Conservation (phyloP, 2,888 invertebrate species). For the Flabesymbios commensalis region DNA sequence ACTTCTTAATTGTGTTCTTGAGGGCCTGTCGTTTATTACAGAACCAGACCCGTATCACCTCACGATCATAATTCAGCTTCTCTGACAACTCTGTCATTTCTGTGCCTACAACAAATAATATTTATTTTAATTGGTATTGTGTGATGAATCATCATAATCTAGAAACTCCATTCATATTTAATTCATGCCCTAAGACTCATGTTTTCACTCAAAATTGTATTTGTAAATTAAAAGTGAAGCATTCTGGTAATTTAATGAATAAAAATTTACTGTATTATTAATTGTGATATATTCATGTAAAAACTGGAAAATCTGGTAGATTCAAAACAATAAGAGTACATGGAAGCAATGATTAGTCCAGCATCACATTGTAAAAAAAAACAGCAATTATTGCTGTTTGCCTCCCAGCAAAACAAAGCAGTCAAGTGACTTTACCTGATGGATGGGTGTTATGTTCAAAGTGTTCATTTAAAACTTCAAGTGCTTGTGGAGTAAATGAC, state of each 20-base stretch:
- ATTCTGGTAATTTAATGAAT: not conserved
- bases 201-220: not conserved
- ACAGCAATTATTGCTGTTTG: too few species aligned
- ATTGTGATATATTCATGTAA: too few species aligned
- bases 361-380: too few species aligned
- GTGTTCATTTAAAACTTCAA: constrained; percentile 91
- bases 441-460: constrained; percentile 98
- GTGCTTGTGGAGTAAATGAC: constrained; percentile 94
- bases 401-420: too few species aligned
- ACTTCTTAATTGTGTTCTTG: constrained; percentile 84
- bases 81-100: constrained; percentile 96
- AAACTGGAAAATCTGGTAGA: too few species aligned
- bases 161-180: not conserved
- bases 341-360: too few species aligned
- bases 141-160: not conserved
- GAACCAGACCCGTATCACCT: constrained; percentile 99
- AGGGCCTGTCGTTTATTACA: constrained; percentile 97
- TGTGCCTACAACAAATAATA: constrained; percentile 71
- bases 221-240: not conserved
- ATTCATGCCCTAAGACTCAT: not conserved
- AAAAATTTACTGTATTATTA: too few species aligned
- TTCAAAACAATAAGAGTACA: too few species aligned
- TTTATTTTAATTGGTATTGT: not conserved
- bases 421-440: constrained; percentile 85
- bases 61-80: constrained; percentile 93